Evolutionary conservation across 1,140 invertebrate genomes (phyloP), one percentile per base, ranked within the genome.

Genomic region (Musca domestica): DNA sequence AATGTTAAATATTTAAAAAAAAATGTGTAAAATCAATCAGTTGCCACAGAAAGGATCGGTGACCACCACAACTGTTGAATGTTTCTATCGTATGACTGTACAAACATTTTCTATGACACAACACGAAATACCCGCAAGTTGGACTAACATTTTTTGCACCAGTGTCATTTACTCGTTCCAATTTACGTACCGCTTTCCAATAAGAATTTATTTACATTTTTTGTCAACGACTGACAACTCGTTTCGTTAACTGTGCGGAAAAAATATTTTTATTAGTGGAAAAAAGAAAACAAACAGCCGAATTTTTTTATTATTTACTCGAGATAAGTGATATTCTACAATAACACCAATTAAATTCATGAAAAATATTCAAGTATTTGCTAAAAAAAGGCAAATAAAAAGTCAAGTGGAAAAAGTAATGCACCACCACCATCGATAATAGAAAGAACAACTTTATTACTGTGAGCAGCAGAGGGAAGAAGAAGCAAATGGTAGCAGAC

Each of bases 181-280:
- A 61, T 61, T 41, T 17, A 61, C 56, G 54, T 61, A 61, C 56
- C 56, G 56, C 56, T 61, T 61, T 61, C 56, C 56, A 61, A 61
- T 61, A 61, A 61, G 56, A 61, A 61, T 30, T 61, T 61, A 61
- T 61, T 61, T 61, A 61, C 56, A 61, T 61, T 61, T 58, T 61
- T 61, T 61, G 54, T 61, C n/a, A 30, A 20, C 30, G 56, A 61
- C 56, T 19, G 56, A 61, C 34, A 41, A 41, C 34, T 41, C 34
- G 56, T 61, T n/a, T 61, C 20, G 56, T 27, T 61, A 27, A 34
- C 41, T 61, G 56, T 61, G 56, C 56, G 34, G 34, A 61, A 61
- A 61, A 34, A 61, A 34, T 34, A 54, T 34, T 34, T 61, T 22
- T 61, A 30, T 61, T 41, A 61, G 34, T 61, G 30, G 34, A 9